Percentiles rank a stretch among this genome's conserved stretches.
These are phyloP conservation scores for Sitophilus oryzae DNA, from an alignment of 1,140 invertebrate genomes.

Conservation along the genomic window DNA sequence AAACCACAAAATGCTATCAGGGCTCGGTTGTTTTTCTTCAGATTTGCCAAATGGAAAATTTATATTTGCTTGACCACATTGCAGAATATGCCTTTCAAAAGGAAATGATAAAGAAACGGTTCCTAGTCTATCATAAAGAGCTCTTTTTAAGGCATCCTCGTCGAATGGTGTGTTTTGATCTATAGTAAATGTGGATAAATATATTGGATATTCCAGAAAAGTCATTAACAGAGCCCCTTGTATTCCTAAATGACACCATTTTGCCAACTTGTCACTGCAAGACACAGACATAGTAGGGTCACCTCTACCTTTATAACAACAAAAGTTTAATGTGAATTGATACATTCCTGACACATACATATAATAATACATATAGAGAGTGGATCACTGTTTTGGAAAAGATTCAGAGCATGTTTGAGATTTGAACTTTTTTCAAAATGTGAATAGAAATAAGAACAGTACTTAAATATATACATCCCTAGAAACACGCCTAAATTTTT, in stretches of 20 bases:
- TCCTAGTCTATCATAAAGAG: constrained; percentile 51
- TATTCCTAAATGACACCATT: constrained; percentile 79
- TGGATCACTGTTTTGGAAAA: background rate
- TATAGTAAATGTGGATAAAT: constrained; percentile 65
- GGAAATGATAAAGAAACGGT: constrained; percentile 35
- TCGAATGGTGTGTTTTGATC: constrained; percentile 62
- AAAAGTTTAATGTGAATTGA: background rate
- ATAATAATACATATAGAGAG: background rate
- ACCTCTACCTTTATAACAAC: constrained; percentile 53
- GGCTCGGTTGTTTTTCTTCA: constrained; percentile 48
- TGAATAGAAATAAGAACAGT: no score
- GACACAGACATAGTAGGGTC: constrained; percentile 83
- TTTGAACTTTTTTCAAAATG: no score
- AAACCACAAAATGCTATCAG: constrained; percentile 58
- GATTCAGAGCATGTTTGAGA: no score
- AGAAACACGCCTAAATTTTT: no score
- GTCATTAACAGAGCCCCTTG: constrained; percentile 72
- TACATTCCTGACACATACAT: background rate
- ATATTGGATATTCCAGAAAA: constrained; percentile 62
- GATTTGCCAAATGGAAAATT: constrained; percentile 47
- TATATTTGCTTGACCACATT: constrained; percentile 40
- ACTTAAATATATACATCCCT: no score
- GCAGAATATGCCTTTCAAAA: constrained; percentile 34
- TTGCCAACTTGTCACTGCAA: constrained; percentile 89
- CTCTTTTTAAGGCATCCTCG: constrained; percentile 58